Evolutionary conservation across 1,140 invertebrate genomes (phyloP).

Genomic region (Nasonia longicornis): DNA sequence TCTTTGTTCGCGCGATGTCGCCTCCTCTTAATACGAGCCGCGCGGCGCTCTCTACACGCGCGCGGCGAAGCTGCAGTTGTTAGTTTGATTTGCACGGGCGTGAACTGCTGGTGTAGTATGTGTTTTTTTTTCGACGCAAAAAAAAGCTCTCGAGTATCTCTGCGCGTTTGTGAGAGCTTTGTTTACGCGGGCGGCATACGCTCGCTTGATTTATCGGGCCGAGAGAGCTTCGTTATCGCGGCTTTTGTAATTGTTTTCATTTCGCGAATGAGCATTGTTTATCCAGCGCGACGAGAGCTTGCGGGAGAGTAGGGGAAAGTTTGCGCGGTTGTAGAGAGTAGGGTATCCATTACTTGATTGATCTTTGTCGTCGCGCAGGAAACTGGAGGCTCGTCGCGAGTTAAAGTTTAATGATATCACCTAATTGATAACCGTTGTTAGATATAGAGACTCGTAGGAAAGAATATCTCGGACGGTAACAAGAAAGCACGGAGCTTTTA

Average conservation of each 20-base stretch:
- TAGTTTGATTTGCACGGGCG: constrained; percentile 13
- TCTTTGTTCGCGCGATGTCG: background rate
- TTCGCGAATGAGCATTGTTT: background rate
- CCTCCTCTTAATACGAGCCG: background rate
- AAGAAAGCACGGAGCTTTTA: background rate
- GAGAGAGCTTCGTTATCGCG: background rate
- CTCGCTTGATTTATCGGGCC: background rate
- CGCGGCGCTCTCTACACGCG: background rate
- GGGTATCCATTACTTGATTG: background rate
- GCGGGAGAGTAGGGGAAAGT: background rate
- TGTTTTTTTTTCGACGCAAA: background rate
- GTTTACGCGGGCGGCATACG: background rate
- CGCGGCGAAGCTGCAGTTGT: background rate
- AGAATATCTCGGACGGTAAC: too few species aligned
- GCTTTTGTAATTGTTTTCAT: background rate
- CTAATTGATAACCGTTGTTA: too few species aligned
- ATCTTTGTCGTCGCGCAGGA: background rate
- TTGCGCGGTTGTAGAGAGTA: background rate
- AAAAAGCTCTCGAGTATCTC: background rate
- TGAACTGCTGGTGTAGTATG: background rate
- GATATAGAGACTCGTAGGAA: too few species aligned
- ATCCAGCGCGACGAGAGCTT: background rate
- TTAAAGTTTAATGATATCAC: too few species aligned
- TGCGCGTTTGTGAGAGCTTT: background rate
- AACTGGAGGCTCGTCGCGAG: too few species aligned